phyloP scores from a whole-genome alignment of 2,888 invertebrate genomes.

The Leptinotarsa tumamoca region DNA sequence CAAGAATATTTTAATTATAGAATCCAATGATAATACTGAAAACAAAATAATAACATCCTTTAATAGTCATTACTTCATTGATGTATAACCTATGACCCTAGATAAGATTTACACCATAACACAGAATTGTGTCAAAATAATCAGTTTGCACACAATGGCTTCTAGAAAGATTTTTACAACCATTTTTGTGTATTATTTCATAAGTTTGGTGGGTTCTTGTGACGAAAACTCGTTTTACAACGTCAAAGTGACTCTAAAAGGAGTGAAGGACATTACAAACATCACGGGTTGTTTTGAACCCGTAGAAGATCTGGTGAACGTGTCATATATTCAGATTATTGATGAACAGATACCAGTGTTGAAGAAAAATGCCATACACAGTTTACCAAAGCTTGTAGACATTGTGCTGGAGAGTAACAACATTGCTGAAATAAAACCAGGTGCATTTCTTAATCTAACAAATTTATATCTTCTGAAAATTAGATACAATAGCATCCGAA shows the following conservation, averaged over 20 bases:
- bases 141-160: slow-evolving; percentile 20
- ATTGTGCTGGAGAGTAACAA: slow-evolving; percentile 52
- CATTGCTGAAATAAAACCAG: slow-evolving; percentile 52
- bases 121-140: slow-evolving; percentile 16
- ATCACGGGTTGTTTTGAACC: slow-evolving; percentile 60
- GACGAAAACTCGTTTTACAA: slow-evolving; percentile 56
- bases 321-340: slow-evolving; percentile 58
- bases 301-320: slow-evolving; percentile 53
- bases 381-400: slow-evolving; percentile 56
- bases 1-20: background rate
- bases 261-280: slow-evolving; percentile 55
- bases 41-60: slow-evolving; percentile 16
- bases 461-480: slow-evolving; percentile 52
- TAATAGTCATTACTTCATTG: slow-evolving; percentile 38
- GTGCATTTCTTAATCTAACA: slow-evolving; percentile 53
- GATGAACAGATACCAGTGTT: slow-evolving; percentile 58
- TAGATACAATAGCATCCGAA: slow-evolving; percentile 50
- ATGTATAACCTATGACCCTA: slow-evolving; percentile 31
- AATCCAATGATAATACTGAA: background rate
- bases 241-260: slow-evolving; percentile 57
- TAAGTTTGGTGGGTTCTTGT: slow-evolving; percentile 36
- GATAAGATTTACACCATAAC: slow-evolving; percentile 27
- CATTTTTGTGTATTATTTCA: slow-evolving; percentile 13
- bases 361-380: slow-evolving; percentile 55
- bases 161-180: slow-evolving; percentile 7